Evolutionary conservation across 2,113 vertebrate genomes (phyloP).

Genomic region (Hylia prasina): DNA sequence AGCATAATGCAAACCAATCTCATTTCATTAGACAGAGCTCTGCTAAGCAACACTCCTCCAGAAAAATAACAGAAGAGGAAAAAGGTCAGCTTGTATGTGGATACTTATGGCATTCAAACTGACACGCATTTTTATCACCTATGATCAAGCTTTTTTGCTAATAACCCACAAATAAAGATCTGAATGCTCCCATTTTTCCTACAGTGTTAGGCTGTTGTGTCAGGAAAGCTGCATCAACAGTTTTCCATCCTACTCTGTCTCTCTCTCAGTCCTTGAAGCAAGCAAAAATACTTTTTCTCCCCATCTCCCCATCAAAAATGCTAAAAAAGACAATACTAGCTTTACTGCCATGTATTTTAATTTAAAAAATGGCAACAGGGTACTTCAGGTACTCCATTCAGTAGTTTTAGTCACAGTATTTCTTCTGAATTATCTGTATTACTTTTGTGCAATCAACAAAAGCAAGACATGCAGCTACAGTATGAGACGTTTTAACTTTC

Average conservation of each 20-base stretch:
- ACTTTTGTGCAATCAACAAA: neutral
- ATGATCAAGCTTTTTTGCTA: neutral
- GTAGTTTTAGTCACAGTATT: neutral
- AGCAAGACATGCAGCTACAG: neutral
- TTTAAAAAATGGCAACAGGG: neutral
- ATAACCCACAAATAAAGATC: neutral
- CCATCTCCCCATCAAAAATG: neutral
- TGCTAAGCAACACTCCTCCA: constrained; percentile 29
- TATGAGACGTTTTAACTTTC: neutral
- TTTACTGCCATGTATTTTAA: neutral
- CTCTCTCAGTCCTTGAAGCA: neutral
- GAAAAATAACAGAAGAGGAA: neutral
- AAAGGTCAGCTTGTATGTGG: neutral
- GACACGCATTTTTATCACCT: neutral
- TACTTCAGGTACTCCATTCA: neutral
- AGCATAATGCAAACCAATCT: neutral
- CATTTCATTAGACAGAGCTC: neutral
- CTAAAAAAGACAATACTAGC: neutral
- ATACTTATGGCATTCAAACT: neutral
- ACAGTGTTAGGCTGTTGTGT: neutral
- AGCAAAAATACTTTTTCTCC: neutral
- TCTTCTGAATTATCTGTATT: neutral
- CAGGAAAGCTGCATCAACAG: constrained; percentile 18
- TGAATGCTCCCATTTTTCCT: constrained; percentile 8
- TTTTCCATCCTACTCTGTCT: constrained; percentile 27